A percentile compares a stretch with the other conserved stretches of the same genome.
These are phyloP conservation scores for Thecocarcelia acutangulata DNA, from an alignment of 2,888 invertebrate species.

Conservation along the genomic window DNA sequence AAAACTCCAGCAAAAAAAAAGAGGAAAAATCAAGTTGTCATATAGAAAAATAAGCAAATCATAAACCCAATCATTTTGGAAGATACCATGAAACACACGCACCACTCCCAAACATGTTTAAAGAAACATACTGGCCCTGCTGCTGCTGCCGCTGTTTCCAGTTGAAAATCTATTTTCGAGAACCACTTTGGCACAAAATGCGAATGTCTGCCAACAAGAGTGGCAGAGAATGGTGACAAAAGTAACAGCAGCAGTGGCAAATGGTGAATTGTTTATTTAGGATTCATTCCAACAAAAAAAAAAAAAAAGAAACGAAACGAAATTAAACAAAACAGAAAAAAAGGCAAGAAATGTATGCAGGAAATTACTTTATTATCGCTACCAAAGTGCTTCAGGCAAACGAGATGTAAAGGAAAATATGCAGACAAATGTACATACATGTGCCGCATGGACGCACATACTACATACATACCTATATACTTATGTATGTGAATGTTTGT, in stretches of 20 bases:
- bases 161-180: slow-evolving; percentile 21
- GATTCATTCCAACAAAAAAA: slow-evolving; percentile 69
- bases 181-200: slow-evolving; percentile 53
- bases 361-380: slow-evolving; percentile 77
- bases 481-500: no score
- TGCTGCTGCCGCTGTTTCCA: background rate
- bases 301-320: background rate
- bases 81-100: slow-evolving; percentile 17
- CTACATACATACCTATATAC: no score
- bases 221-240: slow-evolving; percentile 34
- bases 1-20: slow-evolving; percentile 32
- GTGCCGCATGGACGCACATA: no score
- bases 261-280: slow-evolving; percentile 79
- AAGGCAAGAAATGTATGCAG: slow-evolving; percentile 74
- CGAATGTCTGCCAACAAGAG: slow-evolving; percentile 24
- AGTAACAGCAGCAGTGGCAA: slow-evolving; percentile 68
- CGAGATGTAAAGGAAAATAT: background rate
- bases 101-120: background rate
- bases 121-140: background rate
- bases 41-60: slow-evolving; percentile 39
- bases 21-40: slow-evolving; percentile 23
- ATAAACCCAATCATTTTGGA: slow-evolving; percentile 45
- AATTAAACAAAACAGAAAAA: slow-evolving; percentile 68
- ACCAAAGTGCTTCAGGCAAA: slow-evolving; percentile 29
- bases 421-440: no score